Conservation (phyloP, 2,797 vertebrate genomes). For the Hypotaenidia okinawae region DNA sequence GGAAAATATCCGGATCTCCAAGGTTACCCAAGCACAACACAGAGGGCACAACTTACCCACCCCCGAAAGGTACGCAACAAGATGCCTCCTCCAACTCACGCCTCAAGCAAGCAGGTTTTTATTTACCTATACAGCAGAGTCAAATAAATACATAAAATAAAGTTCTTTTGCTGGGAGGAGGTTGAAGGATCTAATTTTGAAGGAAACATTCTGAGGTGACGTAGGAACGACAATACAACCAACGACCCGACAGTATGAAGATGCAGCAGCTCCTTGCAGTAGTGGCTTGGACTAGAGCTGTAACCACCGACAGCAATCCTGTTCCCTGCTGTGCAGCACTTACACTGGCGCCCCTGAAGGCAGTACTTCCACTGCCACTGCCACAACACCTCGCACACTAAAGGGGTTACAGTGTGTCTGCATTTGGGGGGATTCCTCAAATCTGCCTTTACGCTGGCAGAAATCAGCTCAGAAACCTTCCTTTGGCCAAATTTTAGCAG, state of each 20-base stretch:
- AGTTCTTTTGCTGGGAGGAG: neutral
- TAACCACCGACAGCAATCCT: neutral
- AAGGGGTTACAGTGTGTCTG: neutral
- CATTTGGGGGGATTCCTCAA: neutral
- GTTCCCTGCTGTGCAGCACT: neutral
- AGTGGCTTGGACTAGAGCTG: neutral
- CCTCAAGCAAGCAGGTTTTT: neutral
- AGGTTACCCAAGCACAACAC: neutral
- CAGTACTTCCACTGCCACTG: neutral
- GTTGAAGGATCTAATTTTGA: neutral
- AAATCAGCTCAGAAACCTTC: neutral
- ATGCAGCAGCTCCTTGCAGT: fast-evolving
- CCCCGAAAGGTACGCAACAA: neutral
- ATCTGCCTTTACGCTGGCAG: neutral
- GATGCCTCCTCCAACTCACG: neutral
- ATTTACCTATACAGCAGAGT: fast-evolving
- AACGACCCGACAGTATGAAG: neutral
- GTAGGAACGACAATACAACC: neutral
- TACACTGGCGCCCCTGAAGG: neutral
- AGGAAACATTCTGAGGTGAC: neutral
- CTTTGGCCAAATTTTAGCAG: neutral
- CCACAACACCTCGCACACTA: neutral
- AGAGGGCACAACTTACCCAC: neutral
- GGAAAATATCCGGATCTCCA: neutral
- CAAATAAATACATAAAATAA: neutral